Conservation (phyloP, 2,888 invertebrate genomes). For the Stictocephala bisonia region DNA sequence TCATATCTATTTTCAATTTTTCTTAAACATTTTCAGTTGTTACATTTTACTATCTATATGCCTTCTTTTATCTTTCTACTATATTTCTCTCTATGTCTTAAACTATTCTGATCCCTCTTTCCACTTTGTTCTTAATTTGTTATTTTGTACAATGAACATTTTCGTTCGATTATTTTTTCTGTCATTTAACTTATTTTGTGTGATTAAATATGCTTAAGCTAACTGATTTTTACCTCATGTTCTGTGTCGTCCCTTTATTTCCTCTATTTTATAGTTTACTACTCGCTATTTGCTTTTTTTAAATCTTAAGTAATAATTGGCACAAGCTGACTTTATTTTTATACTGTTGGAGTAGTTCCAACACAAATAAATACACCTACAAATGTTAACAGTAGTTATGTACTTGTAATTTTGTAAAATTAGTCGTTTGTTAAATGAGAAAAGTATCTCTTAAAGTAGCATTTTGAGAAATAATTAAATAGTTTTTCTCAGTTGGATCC, state of each 20-base stretch:
- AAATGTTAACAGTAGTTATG: too few species aligned
- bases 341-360: neutral
- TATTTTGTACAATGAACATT: constrained; percentile 5
- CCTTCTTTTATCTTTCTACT: constrained; percentile 1
- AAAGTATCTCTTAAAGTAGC: too few species aligned
- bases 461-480: too few species aligned
- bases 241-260: constrained; percentile 34
- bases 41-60: constrained; percentile 1
- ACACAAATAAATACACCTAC: too few species aligned
- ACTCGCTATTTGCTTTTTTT: too few species aligned
- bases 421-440: too few species aligned
- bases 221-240: constrained; percentile 34
- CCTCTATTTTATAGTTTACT: neutral
- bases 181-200: constrained; percentile 35
- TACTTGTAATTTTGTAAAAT: too few species aligned
- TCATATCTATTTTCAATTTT: neutral
- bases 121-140: constrained; percentile 37
- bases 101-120: constrained; percentile 47
- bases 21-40: constrained; percentile 16
- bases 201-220: constrained; percentile 35
- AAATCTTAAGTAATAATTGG: too few species aligned
- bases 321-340: neutral
- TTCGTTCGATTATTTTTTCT: constrained; percentile 39
- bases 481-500: too few species aligned
- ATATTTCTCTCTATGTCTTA: constrained; percentile 22